phyloP scores from a whole-genome alignment of 2,888 invertebrate genomes.

The Barypeithes pellucidus region DNA sequence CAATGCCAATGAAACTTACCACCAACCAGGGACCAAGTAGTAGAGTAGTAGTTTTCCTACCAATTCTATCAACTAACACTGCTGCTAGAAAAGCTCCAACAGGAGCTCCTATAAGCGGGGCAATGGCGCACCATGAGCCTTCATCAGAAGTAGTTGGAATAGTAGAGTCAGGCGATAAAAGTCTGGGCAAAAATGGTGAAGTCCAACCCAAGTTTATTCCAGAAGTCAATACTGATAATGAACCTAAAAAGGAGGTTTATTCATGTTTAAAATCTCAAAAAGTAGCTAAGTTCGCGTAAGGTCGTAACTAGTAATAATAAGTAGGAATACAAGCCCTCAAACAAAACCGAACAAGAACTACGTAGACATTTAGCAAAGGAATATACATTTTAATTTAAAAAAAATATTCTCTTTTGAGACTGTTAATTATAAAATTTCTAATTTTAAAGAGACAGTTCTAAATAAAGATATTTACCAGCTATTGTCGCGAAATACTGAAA shows the following conservation, averaged over 20 bases:
- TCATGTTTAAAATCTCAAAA: too few relatives aligned
- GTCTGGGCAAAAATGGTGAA: conserved; percentile 74
- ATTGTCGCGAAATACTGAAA: conserved; percentile 64
- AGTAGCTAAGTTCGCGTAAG: too few relatives aligned
- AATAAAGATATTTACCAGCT: conserved; percentile 58
- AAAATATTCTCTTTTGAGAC: too few relatives aligned
- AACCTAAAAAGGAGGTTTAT: conserved; percentile 61
- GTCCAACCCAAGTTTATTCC: conserved; percentile 74
- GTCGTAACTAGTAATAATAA: too few relatives aligned
- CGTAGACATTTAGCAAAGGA: too few relatives aligned
- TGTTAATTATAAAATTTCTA: too few relatives aligned
- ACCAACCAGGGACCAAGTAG: conserved; percentile 69
- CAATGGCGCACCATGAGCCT: conserved; percentile 77
- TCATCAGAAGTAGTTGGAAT: conserved; percentile 73
- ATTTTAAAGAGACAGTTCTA: too few relatives aligned
- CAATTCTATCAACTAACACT: conserved; percentile 77
- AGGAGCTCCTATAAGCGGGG: conserved; percentile 78
- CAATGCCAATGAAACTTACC: conserved; percentile 76
- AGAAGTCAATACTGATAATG: conserved; percentile 61
- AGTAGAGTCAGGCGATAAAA: conserved; percentile 69
- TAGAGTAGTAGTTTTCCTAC: conserved; percentile 72
- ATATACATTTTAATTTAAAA: too few relatives aligned
- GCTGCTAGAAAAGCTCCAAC: conserved; percentile 77
- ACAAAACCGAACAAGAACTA: too few relatives aligned
- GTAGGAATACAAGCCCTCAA: too few relatives aligned